Conservation (phyloP, 2,797 vertebrate species). For the Cynodonichthys magdalenae region DNA sequence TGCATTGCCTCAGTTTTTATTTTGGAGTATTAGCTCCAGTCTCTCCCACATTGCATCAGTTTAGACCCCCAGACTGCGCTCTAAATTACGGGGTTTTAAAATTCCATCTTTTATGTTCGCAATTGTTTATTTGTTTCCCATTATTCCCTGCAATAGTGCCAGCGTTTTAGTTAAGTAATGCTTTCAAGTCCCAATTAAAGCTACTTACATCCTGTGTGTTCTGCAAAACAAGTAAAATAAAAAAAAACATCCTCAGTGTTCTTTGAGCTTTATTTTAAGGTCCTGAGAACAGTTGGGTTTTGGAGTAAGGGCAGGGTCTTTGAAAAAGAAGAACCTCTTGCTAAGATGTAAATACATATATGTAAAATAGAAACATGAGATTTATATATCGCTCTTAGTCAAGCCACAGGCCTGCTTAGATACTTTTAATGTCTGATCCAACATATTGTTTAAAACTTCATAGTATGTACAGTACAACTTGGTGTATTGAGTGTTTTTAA, state of each 20-base stretch:
- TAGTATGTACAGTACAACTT: conserved; percentile 29
- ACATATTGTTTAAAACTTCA: neutral
- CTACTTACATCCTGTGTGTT: conserved; percentile 5
- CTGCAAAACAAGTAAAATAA: conserved; percentile 39
- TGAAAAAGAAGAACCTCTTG: conserved; percentile 39
- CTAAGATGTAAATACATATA: conserved; percentile 30
- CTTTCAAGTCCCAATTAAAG: conserved; percentile 24
- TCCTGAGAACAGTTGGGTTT: conserved; percentile 38
- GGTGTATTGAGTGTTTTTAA: conserved; percentile 32
- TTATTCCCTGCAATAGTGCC: conserved; percentile 3
- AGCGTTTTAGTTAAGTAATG: conserved; percentile 10
- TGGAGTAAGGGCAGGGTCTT: conserved; percentile 54
- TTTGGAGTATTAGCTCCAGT: conserved; percentile 7
- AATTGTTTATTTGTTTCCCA: conserved; percentile 8
- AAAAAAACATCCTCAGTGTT: conserved; percentile 43
- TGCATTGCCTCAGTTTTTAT: conserved; percentile 5
- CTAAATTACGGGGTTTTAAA: conserved; percentile 16
- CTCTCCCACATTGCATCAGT: conserved; percentile 13
- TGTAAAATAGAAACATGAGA: conserved; percentile 17
- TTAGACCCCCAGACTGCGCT: conserved; percentile 7
- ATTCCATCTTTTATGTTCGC: neutral
- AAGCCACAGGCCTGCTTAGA: conserved; percentile 16
- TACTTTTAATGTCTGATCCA: conserved; percentile 31
- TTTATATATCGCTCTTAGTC: conserved; percentile 16
- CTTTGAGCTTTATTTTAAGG: conserved; percentile 66